Percentiles rank a stretch among this genome's conserved stretches.
These are phyloP conservation scores for Choristoneura rosaceana DNA, from an alignment of 2,888 invertebrate species.

Conservation along the genomic window DNA sequence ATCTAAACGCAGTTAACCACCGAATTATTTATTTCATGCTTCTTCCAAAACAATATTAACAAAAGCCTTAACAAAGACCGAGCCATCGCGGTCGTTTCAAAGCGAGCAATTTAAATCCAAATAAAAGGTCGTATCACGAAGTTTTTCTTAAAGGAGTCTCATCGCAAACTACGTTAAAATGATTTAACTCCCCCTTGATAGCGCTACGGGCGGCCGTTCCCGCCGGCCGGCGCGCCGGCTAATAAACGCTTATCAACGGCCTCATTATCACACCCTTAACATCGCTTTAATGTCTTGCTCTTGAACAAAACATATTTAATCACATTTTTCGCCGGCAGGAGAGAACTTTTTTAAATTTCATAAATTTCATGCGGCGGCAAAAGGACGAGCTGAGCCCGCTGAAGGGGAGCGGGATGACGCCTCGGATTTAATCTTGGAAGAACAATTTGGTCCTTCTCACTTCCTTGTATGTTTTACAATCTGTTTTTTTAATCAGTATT, in stretches of 20 bases:
- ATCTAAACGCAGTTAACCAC: neutral
- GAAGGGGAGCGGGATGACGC: slow-evolving; percentile 35
- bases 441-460: slow-evolving; percentile 14
- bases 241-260: slow-evolving; percentile 86
- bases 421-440: slow-evolving; percentile 35
- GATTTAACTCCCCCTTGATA: slow-evolving; percentile 83
- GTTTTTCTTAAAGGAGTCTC: slow-evolving; percentile 74
- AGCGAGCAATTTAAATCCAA: slow-evolving; percentile 70
- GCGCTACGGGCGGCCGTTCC: slow-evolving; percentile 68
- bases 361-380: slow-evolving; percentile 62
- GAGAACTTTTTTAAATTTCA: slow-evolving; percentile 82
- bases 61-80: slow-evolving; percentile 56
- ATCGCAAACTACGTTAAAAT: slow-evolving; percentile 82
- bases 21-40: neutral
- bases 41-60: slow-evolving; percentile 18
- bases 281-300: slow-evolving; percentile 85
- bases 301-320: slow-evolving; percentile 87
- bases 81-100: slow-evolving; percentile 54
- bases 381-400: slow-evolving; percentile 44
- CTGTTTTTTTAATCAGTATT: no score
- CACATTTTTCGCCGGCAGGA: slow-evolving; percentile 77
- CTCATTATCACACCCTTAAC: slow-evolving; percentile 86
- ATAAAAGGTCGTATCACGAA: slow-evolving; percentile 68
- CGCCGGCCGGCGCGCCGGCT: slow-evolving; percentile 61
- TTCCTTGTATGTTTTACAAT: slow-evolving; percentile 5